phyloP scores from a whole-genome alignment of 2,113 vertebrate genomes.

The Oceanodroma tethys region DNA sequence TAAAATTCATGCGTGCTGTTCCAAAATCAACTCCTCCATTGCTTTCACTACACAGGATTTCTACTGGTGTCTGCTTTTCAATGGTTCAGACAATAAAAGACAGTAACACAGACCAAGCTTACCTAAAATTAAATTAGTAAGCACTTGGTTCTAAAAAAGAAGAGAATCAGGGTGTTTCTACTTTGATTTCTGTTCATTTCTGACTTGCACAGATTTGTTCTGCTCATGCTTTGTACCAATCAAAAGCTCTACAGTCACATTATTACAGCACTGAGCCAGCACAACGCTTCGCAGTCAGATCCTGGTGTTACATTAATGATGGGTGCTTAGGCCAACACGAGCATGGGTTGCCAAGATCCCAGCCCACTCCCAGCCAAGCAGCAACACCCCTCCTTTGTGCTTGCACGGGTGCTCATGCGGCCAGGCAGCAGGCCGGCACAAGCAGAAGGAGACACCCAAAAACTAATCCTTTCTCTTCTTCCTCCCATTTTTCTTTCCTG shows the following conservation, averaged over 20 bases:
- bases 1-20: constrained; percentile 12
- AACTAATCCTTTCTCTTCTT: not conserved
- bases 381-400: not conserved
- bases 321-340: not conserved
- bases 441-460: not conserved
- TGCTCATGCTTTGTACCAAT: not conserved
- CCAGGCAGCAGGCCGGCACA: not conserved
- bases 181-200: not conserved
- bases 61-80: not conserved
- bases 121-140: not conserved
- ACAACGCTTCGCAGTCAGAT: not conserved
- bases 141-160: not conserved
- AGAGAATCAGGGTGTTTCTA: not conserved
- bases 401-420: fast-evolving
- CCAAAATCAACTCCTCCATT: not conserved
- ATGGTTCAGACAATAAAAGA: not conserved
- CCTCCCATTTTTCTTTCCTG: not conserved
- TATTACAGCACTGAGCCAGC: not conserved
- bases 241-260: not conserved
- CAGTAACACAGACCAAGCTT: not conserved
- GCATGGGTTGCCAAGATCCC: not conserved
- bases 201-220: not conserved
- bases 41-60: not conserved
- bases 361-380: not conserved
- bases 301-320: not conserved